Percentiles rank a stretch among this genome's conserved stretches.
Evolutionary conservation across 2,113 vertebrate species (phyloP).

Genomic region (Epinephelus moara): DNA sequence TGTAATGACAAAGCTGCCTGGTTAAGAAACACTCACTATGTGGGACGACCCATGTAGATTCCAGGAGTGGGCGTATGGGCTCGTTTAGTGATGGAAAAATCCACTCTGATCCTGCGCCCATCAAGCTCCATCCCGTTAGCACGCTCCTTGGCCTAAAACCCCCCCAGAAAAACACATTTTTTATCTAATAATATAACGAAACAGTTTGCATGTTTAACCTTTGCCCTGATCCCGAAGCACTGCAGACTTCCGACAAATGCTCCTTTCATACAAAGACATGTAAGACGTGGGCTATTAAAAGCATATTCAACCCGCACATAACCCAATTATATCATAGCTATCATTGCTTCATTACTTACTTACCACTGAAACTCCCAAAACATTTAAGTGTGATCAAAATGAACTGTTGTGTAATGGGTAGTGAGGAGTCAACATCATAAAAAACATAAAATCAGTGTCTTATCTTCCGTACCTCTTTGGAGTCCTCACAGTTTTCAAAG

Average conservation of each 20-base stretch:
- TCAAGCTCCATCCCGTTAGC: slow-evolving; percentile 96
- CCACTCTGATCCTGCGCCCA: slow-evolving; percentile 92
- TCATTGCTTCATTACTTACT: not conserved
- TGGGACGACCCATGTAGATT: slow-evolving; percentile 95
- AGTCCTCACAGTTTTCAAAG: slow-evolving; percentile 94
- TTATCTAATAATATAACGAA: not conserved
- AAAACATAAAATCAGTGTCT: not conserved
- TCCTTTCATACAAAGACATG: not conserved
- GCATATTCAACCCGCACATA: not conserved
- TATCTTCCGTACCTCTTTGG: slow-evolving; percentile 90
- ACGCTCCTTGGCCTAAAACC: slow-evolving; percentile 79
- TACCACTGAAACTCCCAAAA: not conserved
- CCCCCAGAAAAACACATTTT: not conserved
- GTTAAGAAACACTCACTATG: slow-evolving; percentile 82
- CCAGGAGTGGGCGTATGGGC: slow-evolving; percentile 94
- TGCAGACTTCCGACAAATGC: not conserved
- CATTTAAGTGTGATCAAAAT: not conserved
- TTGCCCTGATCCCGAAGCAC: not conserved
- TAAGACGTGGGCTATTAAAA: not conserved
- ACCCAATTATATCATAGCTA: not conserved
- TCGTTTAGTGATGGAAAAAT: slow-evolving; percentile 93
- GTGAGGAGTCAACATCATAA: not conserved
- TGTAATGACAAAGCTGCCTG: not conserved
- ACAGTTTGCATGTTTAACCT: not conserved
- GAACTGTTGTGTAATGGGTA: not conserved